phyloP scores from a whole-genome alignment of 2,888 invertebrate species.

The Drosophila paucipuncta region DNA sequence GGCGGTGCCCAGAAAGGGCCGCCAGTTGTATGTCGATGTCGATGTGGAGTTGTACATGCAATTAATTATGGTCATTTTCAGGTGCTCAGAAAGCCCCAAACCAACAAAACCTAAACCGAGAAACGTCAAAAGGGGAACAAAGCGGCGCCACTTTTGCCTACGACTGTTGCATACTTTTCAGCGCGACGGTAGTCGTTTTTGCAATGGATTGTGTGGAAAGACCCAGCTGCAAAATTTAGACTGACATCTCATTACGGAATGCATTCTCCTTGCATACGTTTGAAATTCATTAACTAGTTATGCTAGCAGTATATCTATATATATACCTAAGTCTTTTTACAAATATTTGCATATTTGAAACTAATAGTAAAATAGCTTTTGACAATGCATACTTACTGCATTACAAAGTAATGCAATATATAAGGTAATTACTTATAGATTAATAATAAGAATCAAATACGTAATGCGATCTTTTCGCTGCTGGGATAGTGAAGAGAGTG shows the following conservation, averaged over 20 bases:
- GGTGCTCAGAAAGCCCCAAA: constrained; percentile 50
- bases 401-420: neutral
- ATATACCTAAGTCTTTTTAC: neutral
- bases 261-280: neutral
- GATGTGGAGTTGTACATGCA: constrained; percentile 68
- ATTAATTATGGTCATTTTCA: constrained; percentile 81
- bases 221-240: neutral
- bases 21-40: constrained; percentile 60
- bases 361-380: neutral
- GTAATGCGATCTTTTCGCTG: neutral
- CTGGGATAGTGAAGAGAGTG: neutral
- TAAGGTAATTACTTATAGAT: neutral
- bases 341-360: neutral
- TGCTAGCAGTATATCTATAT: neutral
- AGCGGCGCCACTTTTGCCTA: constrained; percentile 55
- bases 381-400: neutral
- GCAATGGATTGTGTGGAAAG: constrained; percentile 40
- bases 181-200: constrained; percentile 22
- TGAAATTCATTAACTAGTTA: neutral
- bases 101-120: constrained; percentile 6
- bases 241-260: neutral
- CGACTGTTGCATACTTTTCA: constrained; percentile 70
- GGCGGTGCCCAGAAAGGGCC: constrained; percentile 29
- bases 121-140: constrained; percentile 49
- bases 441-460: neutral